Evolutionary conservation across 92 coral and sea anemone species (phyloP).

Genomic region (Epizoanthus scotinus): DNA sequence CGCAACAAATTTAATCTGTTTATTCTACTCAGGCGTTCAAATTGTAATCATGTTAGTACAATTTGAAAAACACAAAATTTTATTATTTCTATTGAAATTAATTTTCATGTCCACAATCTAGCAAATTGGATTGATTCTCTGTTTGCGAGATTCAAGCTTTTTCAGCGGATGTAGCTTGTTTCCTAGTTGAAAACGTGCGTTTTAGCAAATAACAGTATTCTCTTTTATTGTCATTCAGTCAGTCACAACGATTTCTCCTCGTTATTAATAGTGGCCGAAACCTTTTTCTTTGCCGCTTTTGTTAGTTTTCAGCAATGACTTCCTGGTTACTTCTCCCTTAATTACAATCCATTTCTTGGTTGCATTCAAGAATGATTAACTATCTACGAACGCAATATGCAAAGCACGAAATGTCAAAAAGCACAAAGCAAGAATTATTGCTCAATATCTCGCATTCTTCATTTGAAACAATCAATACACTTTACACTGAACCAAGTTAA

Average conservation of each 20-base stretch:
- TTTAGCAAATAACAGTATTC: not conserved
- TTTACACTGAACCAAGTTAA: too few species aligned
- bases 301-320: constrained; percentile 3
- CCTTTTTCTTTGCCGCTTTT: not conserved
- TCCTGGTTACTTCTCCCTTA: constrained; percentile 2
- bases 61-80: not conserved
- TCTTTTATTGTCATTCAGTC: not conserved
- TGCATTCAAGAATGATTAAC: too few species aligned
- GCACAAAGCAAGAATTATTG: too few species aligned
- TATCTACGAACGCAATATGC: too few species aligned
- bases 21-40: constrained; percentile 7
- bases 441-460: too few species aligned
- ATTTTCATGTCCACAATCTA: constrained; percentile 5
- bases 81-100: constrained; percentile 1
- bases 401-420: too few species aligned
- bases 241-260: not conserved
- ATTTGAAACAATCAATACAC: too few species aligned
- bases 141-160: not conserved
- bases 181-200: not conserved
- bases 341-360: not conserved
- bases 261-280: constrained; percentile 6
- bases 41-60: not conserved
- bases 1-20: not conserved
- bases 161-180: not conserved
- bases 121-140: not conserved